Percentiles rank a stretch among this genome's conserved stretches.
phyloP scores from a whole-genome alignment of 2,888 invertebrate genomes.

The Lamproptera curius region DNA sequence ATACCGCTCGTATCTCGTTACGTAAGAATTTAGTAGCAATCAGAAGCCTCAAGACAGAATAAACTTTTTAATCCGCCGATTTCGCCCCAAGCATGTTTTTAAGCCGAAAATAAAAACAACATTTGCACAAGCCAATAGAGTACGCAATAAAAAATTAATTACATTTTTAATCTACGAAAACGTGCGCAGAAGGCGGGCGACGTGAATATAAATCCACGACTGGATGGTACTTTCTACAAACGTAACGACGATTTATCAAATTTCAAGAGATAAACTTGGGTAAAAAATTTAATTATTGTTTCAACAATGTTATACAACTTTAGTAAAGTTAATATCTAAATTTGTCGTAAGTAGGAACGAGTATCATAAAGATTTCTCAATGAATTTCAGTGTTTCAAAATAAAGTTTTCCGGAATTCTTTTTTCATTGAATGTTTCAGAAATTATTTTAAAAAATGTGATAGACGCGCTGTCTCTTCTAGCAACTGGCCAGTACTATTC shows the following conservation, averaged over 20 bases:
- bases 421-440: too few species aligned
- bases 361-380: too few species aligned
- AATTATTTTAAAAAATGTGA: not conserved
- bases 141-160: constrained; percentile 72
- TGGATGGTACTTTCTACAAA: constrained; percentile 2
- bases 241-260: too few species aligned
- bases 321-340: too few species aligned
- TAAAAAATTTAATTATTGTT: too few species aligned
- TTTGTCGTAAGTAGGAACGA: too few species aligned
- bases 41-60: constrained; percentile 25
- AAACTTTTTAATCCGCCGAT: constrained; percentile 44
- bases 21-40: constrained; percentile 14
- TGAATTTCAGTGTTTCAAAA: too few species aligned
- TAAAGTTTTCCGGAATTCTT: too few species aligned
- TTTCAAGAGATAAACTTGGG: too few species aligned
- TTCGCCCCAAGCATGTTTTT: constrained; percentile 42
- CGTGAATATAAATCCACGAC: constrained; percentile 25
- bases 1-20: not conserved
- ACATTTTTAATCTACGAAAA: constrained; percentile 73
- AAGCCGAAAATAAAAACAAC: constrained; percentile 57
- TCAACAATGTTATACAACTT: too few species aligned
- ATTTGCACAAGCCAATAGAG: constrained; percentile 65
- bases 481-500: constrained; percentile 23
- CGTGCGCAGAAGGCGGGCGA: constrained; percentile 50
- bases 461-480: constrained; percentile 32